A percentile compares a stretch with the other conserved stretches of the same genome.
These are phyloP conservation scores for Lasiurus cinereus DNA, from an alignment of 2,113 vertebrate genomes.

Conservation along the genomic window DNA sequence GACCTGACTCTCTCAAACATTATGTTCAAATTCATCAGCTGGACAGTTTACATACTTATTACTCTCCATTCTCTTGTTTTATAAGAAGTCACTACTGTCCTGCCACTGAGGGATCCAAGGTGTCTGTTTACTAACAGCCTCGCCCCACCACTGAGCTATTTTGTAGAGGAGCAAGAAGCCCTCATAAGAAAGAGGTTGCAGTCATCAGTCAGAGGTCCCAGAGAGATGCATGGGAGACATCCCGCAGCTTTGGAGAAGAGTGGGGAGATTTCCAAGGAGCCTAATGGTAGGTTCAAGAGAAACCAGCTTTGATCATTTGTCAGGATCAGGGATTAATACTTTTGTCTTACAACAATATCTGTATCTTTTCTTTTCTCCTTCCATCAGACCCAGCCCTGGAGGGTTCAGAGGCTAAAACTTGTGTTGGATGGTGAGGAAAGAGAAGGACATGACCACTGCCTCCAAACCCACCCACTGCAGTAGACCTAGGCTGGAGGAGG, in stretches of 20 bases:
- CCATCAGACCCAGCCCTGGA: background rate
- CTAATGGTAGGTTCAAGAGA: background rate
- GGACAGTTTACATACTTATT: background rate
- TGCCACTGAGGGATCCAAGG: background rate
- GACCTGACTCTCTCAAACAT: background rate
- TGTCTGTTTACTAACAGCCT: background rate
- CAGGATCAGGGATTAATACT: background rate
- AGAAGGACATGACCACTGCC: background rate
- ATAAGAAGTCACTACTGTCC: background rate
- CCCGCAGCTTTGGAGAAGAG: background rate
- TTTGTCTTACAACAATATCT: background rate
- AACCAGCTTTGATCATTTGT: background rate
- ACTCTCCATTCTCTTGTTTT: background rate
- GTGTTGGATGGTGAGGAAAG: background rate
- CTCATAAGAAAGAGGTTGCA: background rate
- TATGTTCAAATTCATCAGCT: slow-evolving; percentile 34
- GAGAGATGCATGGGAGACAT: background rate
- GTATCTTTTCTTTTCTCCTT: background rate
- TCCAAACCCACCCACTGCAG: background rate
- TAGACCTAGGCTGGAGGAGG: background rate
- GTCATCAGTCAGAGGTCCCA: background rate
- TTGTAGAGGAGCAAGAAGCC: background rate
- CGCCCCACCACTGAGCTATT: background rate
- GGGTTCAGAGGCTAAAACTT: background rate
- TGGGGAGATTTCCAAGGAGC: background rate